A percentile compares a stretch with the other conserved stretches of the same genome.
These are phyloP conservation scores for Pyrrhura leucotis DNA, from an alignment of 2,797 vertebrate genomes.

Conservation along the genomic window DNA sequence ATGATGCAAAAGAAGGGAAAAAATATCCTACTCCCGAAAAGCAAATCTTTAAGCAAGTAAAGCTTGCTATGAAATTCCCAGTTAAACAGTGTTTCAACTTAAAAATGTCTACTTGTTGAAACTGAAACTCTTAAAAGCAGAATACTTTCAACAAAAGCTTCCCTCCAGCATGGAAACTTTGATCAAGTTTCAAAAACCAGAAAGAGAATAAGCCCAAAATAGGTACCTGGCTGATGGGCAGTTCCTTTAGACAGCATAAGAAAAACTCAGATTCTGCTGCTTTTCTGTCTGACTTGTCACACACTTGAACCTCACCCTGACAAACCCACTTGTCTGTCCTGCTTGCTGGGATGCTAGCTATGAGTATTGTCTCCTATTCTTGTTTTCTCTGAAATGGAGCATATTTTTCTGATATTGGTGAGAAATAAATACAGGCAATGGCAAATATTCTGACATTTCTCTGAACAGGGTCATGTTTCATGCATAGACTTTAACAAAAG, in stretches of 20 bases:
- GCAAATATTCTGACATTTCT: not conserved
- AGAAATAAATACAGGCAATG: not conserved
- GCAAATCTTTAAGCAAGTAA: not conserved
- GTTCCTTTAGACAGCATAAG: not conserved
- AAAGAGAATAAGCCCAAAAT: not conserved
- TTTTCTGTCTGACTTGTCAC: not conserved
- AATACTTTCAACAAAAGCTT: not conserved
- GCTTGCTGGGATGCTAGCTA: not conserved
- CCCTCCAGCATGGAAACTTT: not conserved
- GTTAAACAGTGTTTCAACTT: not conserved
- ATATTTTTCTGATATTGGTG: not conserved
- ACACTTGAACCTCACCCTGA: not conserved
- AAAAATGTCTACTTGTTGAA: not conserved
- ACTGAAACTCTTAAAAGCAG: not conserved
- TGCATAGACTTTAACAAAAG: not conserved
- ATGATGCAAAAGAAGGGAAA: not conserved
- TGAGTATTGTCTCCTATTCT: not conserved
- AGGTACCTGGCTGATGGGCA: not conserved
- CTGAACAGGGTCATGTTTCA: not conserved
- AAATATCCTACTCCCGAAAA: not conserved
- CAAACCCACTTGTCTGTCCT: not conserved
- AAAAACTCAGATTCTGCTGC: not conserved
- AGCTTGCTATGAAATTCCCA: not conserved
- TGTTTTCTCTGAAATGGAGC: slow-evolving; percentile 3
- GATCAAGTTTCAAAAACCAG: not conserved